These are phyloP conservation scores for Florisuga fusca DNA, from an alignment of 2,797 vertebrate species.

Conservation along the genomic window DNA sequence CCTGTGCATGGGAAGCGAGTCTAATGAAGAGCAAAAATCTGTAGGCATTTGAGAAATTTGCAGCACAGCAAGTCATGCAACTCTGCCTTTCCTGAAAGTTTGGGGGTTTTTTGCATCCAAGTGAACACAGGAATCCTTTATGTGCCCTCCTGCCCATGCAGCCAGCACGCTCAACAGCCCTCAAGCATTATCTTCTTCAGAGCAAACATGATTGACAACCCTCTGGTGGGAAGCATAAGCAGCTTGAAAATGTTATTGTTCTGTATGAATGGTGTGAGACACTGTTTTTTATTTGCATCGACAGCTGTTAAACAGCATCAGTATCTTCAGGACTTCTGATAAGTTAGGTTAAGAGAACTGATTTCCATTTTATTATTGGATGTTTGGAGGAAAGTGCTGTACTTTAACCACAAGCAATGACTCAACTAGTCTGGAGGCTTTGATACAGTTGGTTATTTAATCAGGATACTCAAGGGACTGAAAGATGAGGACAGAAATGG, in stretches of 20 bases:
- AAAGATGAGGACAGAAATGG: constrained; percentile 36
- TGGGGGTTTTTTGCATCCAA: not conserved
- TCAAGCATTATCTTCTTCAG: constrained; percentile 1
- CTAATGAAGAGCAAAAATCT: not conserved
- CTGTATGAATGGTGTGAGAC: not conserved
- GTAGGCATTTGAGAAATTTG: not conserved
- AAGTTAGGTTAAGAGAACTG: constrained; percentile 48
- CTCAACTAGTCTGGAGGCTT: constrained; percentile 4
- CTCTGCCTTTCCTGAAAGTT: not conserved
- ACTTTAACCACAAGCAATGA: constrained; percentile 31
- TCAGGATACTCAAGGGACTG: constrained; percentile 48
- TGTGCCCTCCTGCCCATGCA: not conserved
- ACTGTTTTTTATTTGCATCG: constrained; percentile 46
- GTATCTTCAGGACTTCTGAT: constrained; percentile 23
- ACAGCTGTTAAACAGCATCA: constrained; percentile 49
- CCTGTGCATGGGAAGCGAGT: not conserved
- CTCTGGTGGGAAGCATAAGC: constrained; percentile 2
- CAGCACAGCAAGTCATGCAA: not conserved
- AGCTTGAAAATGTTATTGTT: constrained; percentile 44
- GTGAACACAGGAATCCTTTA: not conserved
- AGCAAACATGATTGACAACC: constrained; percentile 40
- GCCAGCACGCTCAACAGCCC: not conserved
- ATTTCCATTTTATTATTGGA: constrained; percentile 50
- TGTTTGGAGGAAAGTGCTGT: constrained; percentile 3
- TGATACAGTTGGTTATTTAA: constrained; percentile 38